phyloP scores from a whole-genome alignment of 1,140 invertebrate species.

The Coelopa frigida region DNA sequence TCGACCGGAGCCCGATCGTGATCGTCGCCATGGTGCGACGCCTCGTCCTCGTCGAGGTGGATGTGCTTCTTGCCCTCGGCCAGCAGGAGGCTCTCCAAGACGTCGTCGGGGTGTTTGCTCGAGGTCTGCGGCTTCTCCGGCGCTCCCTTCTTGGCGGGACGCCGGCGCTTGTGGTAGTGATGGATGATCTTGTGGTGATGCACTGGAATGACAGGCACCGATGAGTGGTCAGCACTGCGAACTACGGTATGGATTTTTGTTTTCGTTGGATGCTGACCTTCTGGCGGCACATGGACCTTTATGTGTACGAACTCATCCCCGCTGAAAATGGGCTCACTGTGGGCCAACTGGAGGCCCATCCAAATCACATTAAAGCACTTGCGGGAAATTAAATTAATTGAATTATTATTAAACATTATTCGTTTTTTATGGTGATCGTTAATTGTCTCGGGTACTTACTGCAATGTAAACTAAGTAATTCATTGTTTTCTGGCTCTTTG shows the following conservation, averaged over 20 bases:
- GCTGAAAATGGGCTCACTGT: slow-evolving; percentile 17
- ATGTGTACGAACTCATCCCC: slow-evolving; percentile 38
- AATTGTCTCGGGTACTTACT: no score
- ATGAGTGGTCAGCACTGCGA: not conserved
- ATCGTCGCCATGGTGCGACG: slow-evolving; percentile 35
- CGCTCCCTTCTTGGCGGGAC: slow-evolving; percentile 4
- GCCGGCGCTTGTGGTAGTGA: slow-evolving; percentile 29
- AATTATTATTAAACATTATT: no score
- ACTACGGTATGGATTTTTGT: slow-evolving; percentile 16
- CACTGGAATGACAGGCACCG: not conserved
- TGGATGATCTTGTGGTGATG: slow-evolving; percentile 36
- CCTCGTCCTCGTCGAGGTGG: slow-evolving; percentile 33
- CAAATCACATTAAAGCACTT: no score
- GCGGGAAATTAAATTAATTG: no score
- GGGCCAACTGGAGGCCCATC: no score
- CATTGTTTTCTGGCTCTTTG: no score
- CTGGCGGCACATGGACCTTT: slow-evolving; percentile 36
- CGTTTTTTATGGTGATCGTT: no score
- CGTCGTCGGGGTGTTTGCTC: no score
- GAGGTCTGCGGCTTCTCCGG: slow-evolving; percentile 19
- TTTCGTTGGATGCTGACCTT: slow-evolving; percentile 13
- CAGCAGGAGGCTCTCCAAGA: slow-evolving; percentile 31
- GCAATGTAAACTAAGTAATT: no score
- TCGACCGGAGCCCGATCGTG: slow-evolving; percentile 28
- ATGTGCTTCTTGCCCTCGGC: slow-evolving; percentile 31